A percentile compares a stretch with the other conserved stretches of the same genome.
phyloP scores from a whole-genome alignment of 2,888 invertebrate genomes.

The Pecten maximus region DNA sequence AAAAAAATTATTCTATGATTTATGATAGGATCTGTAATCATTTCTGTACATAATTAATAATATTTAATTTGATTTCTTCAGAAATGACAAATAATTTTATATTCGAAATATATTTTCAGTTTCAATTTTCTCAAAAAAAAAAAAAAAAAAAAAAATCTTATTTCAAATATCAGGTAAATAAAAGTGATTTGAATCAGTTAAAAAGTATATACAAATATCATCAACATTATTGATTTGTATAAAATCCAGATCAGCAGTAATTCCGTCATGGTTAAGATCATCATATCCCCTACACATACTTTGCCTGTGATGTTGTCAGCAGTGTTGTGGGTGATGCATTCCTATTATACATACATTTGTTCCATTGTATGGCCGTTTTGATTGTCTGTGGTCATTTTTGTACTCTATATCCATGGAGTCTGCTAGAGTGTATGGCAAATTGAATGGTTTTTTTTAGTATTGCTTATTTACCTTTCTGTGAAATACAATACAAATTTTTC shows the following conservation, averaged over 20 bases:
- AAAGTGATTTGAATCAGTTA: too few relatives aligned
- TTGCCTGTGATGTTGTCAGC: conserved; percentile 15
- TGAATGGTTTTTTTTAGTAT: background rate
- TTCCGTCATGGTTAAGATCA: background rate
- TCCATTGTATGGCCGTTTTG: conserved; percentile 8
- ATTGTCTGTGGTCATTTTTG: background rate
- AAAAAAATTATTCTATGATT: too few relatives aligned
- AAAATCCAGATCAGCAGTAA: background rate
- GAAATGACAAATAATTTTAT: too few relatives aligned
- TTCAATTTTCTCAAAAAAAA: too few relatives aligned
- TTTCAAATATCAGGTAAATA: too few relatives aligned
- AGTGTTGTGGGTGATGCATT: background rate
- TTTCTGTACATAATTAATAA: too few relatives aligned
- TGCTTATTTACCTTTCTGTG: background rate
- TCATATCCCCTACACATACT: background rate
- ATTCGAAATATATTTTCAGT: too few relatives aligned
- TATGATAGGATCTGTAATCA: too few relatives aligned
- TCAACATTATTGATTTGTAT: background rate
- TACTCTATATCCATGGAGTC: background rate
- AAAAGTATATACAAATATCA: too few relatives aligned
- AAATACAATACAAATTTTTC: background rate
- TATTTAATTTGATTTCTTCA: too few relatives aligned
- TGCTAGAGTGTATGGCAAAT: background rate
- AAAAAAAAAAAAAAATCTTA: too few relatives aligned
- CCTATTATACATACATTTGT: background rate